A percentile compares a stretch with the other conserved stretches of the same genome.
phyloP scores from a whole-genome alignment of 2,797 vertebrate genomes.

The Remorina albescens region DNA sequence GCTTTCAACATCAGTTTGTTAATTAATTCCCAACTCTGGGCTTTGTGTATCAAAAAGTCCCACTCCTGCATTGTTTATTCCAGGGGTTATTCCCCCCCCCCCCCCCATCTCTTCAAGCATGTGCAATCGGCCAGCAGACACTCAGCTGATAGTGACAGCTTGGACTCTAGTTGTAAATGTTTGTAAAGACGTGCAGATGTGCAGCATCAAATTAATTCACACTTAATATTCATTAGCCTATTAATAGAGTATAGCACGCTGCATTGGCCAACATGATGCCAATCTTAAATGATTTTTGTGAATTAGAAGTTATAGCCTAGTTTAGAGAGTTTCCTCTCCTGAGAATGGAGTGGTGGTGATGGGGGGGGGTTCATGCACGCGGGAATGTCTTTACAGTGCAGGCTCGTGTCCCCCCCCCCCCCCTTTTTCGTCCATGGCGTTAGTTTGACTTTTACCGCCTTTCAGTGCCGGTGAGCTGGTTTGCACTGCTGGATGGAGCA shows the following conservation, averaged over 20 bases:
- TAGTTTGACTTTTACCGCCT: constrained; percentile 60
- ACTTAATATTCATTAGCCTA: constrained; percentile 21
- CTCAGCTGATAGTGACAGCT: constrained; percentile 21
- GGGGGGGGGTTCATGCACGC: background rate
- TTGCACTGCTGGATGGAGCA: constrained; percentile 30
- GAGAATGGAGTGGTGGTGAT: background rate
- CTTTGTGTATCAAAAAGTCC: constrained; percentile 21
- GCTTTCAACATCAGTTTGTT: constrained; percentile 43
- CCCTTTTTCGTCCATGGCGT: background rate
- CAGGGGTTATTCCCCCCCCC: background rate
- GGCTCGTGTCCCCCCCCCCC: background rate
- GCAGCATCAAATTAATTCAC: background rate
- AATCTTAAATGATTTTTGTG: background rate
- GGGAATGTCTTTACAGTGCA: background rate
- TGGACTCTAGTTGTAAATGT: constrained; percentile 13
- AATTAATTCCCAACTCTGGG: constrained; percentile 40
- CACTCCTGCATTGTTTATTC: constrained; percentile 5
- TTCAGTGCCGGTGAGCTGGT: constrained; percentile 80
- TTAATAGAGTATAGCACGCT: background rate
- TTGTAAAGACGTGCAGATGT: background rate
- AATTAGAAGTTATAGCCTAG: too few species aligned
- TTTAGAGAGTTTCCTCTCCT: background rate
- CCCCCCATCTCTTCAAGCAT: background rate
- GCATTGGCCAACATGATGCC: background rate
- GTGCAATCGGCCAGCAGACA: constrained; percentile 28